Percentiles rank a stretch among this genome's conserved stretches.
phyloP scores from a whole-genome alignment of 2,113 vertebrate species.

The Corythoichthys haematopterus region DNA sequence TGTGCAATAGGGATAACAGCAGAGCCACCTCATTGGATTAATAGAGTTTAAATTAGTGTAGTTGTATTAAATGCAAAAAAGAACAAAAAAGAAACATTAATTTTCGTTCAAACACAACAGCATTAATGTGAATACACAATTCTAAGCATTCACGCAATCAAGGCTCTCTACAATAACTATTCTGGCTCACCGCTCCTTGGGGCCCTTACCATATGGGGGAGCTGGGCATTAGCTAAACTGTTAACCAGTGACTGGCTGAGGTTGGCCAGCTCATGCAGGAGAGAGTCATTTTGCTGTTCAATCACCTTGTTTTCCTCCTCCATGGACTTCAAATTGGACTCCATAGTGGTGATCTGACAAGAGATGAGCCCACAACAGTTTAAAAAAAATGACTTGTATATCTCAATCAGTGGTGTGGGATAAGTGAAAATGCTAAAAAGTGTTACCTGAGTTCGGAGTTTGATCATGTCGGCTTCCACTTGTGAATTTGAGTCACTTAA shows the following conservation, averaged over 20 bases:
- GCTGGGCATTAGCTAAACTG: constrained; percentile 98
- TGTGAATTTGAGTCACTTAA: constrained; percentile 96
- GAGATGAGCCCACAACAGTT: constrained; percentile 15
- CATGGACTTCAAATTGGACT: constrained; percentile 98
- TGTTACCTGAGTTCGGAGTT: constrained; percentile 95
- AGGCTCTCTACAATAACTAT: constrained; percentile 39
- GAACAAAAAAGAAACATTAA: not conserved
- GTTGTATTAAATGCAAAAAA: not conserved
- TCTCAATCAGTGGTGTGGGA: not conserved
- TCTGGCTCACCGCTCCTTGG: constrained; percentile 73
- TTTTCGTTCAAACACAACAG: not conserved
- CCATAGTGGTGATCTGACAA: constrained; percentile 95
- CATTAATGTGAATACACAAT: not conserved
- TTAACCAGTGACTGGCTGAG: constrained; percentile 99
- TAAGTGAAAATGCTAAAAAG: not conserved
- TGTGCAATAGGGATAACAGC: too few relatives aligned
- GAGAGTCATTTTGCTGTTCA: constrained; percentile 98
- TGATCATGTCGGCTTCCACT: constrained; percentile 99
- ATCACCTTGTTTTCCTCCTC: constrained; percentile 99
- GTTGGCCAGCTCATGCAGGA: constrained; percentile 96
- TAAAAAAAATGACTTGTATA: constrained; percentile 8
- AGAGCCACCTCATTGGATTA: too few relatives aligned
- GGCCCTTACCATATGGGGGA: constrained; percentile 97
- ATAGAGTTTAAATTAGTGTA: too few relatives aligned
- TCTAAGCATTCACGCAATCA: not conserved